Percentiles rank a stretch among this genome's conserved stretches.
Evolutionary conservation across 2,888 invertebrate genomes (phyloP).

Genomic region (Ceramica pisi): DNA sequence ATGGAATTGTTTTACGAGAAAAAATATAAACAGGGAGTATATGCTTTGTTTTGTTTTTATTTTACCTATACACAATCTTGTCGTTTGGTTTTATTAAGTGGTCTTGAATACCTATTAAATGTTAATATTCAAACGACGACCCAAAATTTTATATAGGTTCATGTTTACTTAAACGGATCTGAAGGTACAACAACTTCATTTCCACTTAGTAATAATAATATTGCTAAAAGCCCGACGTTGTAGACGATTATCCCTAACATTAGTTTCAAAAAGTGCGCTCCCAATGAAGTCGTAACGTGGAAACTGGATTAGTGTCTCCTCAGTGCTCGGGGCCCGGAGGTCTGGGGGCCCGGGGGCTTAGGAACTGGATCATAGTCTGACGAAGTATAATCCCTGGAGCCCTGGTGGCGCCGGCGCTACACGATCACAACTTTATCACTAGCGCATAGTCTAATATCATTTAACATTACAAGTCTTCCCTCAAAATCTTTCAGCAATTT

Average conservation of each 20-base stretch:
- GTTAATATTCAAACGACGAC: constrained; percentile 55
- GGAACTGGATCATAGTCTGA: constrained; percentile 61
- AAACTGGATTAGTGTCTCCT: constrained; percentile 59
- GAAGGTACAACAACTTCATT: constrained; percentile 31
- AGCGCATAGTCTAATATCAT: constrained; percentile 44
- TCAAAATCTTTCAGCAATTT: constrained; percentile 40
- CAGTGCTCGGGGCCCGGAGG: constrained; percentile 39
- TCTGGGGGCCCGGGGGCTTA: constrained; percentile 43
- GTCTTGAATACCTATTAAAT: background rate
- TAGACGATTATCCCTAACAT: constrained; percentile 40
- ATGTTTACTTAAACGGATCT: constrained; percentile 35
- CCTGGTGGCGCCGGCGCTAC: constrained; percentile 27
- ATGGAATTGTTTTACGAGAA: constrained; percentile 60
- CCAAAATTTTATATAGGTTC: constrained; percentile 39
- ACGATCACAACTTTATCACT: constrained; percentile 50
- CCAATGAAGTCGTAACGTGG: constrained; percentile 55
- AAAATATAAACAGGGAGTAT: constrained; percentile 60
- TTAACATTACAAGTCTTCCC: constrained; percentile 40
- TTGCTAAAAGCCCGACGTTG: constrained; percentile 17
- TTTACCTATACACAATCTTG: constrained; percentile 56
- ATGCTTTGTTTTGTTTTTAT: constrained; percentile 60
- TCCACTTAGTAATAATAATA: constrained; percentile 35
- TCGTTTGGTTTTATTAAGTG: constrained; percentile 49
- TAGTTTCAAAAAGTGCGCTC: constrained; percentile 51
- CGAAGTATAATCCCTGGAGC: constrained; percentile 62